Percentiles rank a stretch among this genome's conserved stretches.
phyloP scores from a whole-genome alignment of 2,113 vertebrate species.

The Pluvialis apricaria region DNA sequence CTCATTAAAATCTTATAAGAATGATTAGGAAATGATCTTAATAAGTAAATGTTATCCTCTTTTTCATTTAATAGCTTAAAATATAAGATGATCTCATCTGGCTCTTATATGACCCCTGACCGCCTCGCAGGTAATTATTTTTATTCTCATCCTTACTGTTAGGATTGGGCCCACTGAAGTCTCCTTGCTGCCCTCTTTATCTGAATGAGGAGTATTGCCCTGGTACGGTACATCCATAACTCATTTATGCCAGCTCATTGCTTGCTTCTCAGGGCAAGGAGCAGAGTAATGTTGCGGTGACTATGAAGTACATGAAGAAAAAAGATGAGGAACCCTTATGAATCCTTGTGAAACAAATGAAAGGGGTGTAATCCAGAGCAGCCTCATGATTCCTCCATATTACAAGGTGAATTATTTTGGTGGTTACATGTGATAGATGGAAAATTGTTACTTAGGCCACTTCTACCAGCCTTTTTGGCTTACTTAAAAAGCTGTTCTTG shows the following conservation, averaged over 20 bases:
- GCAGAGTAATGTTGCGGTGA: neutral
- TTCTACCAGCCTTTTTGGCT: neutral
- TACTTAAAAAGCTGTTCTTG: neutral
- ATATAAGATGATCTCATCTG: conserved; percentile 69
- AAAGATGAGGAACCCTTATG: neutral
- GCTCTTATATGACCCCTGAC: conserved; percentile 59
- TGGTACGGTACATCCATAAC: rapidly evolving
- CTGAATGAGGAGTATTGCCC: neutral
- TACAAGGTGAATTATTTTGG: neutral
- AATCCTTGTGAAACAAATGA: neutral
- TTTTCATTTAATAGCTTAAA: conserved; percentile 76
- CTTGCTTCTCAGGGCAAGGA: neutral
- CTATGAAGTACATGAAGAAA: neutral
- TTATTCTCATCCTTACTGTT: neutral
- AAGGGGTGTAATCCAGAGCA: neutral
- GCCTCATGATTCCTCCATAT: neutral
- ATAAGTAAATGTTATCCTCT: conserved; percentile 78
- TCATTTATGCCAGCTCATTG: neutral
- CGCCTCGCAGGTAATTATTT: conserved; percentile 39
- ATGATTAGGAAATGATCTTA: conserved; percentile 82
- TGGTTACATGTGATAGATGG: neutral
- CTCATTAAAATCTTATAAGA: conserved; percentile 82
- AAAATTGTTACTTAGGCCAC: neutral
- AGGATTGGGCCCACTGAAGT: neutral
- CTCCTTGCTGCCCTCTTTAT: neutral